Evolutionary conservation across 2,888 invertebrate species (phyloP).

Genomic region (Nomada lathburiana): DNA sequence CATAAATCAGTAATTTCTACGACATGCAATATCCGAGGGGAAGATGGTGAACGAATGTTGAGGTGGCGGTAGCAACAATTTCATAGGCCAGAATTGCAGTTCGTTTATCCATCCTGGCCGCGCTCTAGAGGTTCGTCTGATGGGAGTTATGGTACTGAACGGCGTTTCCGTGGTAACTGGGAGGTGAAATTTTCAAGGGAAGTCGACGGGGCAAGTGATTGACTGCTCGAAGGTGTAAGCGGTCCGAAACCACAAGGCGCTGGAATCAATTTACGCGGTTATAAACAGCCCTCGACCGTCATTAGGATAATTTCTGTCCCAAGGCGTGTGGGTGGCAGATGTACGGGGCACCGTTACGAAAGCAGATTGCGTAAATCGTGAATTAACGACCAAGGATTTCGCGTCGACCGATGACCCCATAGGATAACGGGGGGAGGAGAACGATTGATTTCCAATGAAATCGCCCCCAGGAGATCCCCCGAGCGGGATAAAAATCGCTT

Average conservation of each 20-base stretch:
- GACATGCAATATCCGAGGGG: not conserved
- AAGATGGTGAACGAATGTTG: not conserved
- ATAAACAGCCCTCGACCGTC: conserved; percentile 76
- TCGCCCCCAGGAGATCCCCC: conserved; percentile 41
- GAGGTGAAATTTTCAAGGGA: conserved; percentile 55
- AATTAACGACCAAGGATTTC: conserved; percentile 71
- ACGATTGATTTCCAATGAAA: conserved; percentile 65
- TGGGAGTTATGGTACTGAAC: conserved; percentile 1
- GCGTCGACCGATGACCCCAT: conserved; percentile 68
- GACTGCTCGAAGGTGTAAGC: conserved; percentile 62
- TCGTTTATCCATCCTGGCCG: conserved; percentile 12
- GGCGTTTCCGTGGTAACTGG: conserved; percentile 24
- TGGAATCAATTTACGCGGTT: conserved; percentile 77
- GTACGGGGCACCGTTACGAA: conserved; percentile 73
- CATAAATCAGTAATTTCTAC: not conserved
- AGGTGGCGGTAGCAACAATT: conserved; percentile 16
- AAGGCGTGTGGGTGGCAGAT: conserved; percentile 82
- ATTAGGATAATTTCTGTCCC: conserved; percentile 82
- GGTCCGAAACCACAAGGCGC: conserved; percentile 73
- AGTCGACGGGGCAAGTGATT: conserved; percentile 44
- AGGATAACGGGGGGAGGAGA: conserved; percentile 50
- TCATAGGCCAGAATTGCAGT: conserved; percentile 7
- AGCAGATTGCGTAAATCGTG: conserved; percentile 75
- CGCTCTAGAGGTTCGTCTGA: conserved; percentile 16
- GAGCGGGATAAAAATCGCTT: conserved; percentile 7